phyloP scores from a whole-genome alignment of 2,113 vertebrate species.

The Callaeas wilsoni region DNA sequence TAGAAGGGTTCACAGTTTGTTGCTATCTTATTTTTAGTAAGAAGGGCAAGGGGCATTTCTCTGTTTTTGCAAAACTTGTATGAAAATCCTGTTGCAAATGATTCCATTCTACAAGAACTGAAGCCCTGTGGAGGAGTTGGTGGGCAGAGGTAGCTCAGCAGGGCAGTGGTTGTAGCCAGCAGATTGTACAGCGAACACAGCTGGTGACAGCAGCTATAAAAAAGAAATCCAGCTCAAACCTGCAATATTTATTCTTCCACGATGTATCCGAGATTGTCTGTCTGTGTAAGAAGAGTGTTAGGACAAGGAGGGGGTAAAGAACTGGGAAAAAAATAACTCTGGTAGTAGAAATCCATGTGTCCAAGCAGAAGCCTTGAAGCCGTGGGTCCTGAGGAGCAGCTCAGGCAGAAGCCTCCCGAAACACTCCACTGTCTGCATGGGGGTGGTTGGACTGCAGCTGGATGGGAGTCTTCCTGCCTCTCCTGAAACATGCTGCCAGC shows the following conservation, averaged over 20 bases:
- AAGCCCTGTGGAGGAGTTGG: background rate
- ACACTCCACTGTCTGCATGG: background rate
- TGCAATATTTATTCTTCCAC: background rate
- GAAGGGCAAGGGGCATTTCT: background rate
- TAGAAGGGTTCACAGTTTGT: background rate
- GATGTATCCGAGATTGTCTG: background rate
- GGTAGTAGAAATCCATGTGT: background rate
- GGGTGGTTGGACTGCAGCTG: accelerated
- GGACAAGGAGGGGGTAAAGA: background rate
- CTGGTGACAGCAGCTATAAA: background rate
- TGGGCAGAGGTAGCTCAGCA: conserved; percentile 13
- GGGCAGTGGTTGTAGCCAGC: background rate
- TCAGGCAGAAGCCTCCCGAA: background rate
- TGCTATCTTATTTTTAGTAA: background rate
- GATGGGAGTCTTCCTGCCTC: background rate
- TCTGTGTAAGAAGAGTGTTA: background rate
- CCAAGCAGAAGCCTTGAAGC: background rate
- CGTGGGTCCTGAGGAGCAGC: background rate
- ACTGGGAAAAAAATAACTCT: background rate
- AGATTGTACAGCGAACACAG: conserved; percentile 18
- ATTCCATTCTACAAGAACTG: background rate
- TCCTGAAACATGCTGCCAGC: background rate
- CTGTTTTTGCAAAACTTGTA: background rate
- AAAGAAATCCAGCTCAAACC: conserved; percentile 14
- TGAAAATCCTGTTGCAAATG: background rate